Conservation (phyloP, 1,140 invertebrate genomes). For the Drosophila teissieri region DNA sequence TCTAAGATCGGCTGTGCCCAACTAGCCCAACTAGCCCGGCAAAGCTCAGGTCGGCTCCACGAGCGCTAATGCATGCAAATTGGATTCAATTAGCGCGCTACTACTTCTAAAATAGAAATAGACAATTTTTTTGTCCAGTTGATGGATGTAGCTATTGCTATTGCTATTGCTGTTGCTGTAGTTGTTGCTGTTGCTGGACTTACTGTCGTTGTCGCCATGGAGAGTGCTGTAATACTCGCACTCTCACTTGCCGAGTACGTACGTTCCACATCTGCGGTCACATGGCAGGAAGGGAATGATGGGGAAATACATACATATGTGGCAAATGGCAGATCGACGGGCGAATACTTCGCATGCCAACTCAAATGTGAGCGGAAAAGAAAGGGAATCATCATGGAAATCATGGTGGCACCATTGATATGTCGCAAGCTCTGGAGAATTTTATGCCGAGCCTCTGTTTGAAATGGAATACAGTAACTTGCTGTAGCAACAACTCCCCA, state of each 20-base stretch:
- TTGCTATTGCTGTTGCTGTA: conserved; percentile 10
- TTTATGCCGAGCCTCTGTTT: too few species aligned
- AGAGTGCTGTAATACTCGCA: conserved; percentile 37
- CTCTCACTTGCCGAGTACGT: conserved; percentile 16
- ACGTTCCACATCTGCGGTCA: not conserved
- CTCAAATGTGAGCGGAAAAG: too few species aligned
- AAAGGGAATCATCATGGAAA: too few species aligned
- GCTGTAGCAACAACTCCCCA: not conserved
- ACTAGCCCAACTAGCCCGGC: conserved; percentile 6
- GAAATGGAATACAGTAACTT: too few species aligned
- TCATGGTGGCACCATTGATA: too few species aligned
- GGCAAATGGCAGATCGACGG: not conserved
- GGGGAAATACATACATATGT: not conserved
- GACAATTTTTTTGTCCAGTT: conserved; percentile 26
- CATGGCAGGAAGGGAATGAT: not conserved
- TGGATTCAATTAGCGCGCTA: conserved; percentile 50
- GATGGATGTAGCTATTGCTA: not conserved
- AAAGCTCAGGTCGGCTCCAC: conserved; percentile 14
- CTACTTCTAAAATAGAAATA: conserved; percentile 54
- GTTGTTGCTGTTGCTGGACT: not conserved
- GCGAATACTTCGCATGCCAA: not conserved
- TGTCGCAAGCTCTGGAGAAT: too few species aligned
- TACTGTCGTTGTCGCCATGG: conserved; percentile 12
- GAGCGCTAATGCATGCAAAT: conserved; percentile 51
- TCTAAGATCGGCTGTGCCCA: conserved; percentile 11